These are phyloP conservation scores for Apostichopus californicus DNA, from an alignment of 35 echinoderm and acorn worm genomes.

Conservation along the genomic window DNA sequence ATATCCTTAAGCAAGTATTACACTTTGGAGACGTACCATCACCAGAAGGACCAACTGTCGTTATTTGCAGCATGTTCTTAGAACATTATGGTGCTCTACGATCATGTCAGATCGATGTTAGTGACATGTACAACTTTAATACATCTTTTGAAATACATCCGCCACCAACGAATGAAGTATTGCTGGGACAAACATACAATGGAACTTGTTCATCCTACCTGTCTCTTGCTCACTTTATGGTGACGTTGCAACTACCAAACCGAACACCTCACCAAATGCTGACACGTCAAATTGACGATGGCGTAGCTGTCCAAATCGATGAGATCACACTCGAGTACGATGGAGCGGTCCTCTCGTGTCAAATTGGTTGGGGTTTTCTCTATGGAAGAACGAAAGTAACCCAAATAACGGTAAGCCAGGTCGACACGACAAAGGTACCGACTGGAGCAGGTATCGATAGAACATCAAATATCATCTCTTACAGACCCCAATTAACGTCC, in stretches of 20 bases:
- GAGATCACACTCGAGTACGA: background rate
- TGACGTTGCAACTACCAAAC: constrained; percentile 25
- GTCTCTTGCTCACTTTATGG: background rate
- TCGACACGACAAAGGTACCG: background rate
- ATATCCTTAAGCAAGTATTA: constrained; percentile 2
- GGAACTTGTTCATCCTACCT: constrained; percentile 9
- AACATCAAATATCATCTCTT: no score
- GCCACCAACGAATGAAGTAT: background rate
- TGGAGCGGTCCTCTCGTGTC: constrained; percentile 25
- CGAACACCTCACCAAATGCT: background rate
- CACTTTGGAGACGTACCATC: constrained; percentile 17
- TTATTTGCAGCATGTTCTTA: constrained; percentile 28
- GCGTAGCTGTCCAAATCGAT: background rate
- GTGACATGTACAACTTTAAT: constrained; percentile 1
- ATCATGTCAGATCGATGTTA: background rate
- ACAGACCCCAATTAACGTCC: no score
- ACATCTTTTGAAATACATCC: constrained; percentile 25
- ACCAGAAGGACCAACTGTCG: background rate
- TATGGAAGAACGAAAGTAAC: background rate
- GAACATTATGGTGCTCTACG: constrained; percentile 36
- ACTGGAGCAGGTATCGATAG: no score
- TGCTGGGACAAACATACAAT: background rate
- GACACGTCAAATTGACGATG: background rate
- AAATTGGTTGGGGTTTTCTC: constrained; percentile 20
- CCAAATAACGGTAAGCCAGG: background rate